Percentiles rank a stretch among this genome's conserved stretches.
These are phyloP conservation scores for Temnothorax unifasciatus DNA, from an alignment of 2,888 invertebrate species.

Conservation along the genomic window DNA sequence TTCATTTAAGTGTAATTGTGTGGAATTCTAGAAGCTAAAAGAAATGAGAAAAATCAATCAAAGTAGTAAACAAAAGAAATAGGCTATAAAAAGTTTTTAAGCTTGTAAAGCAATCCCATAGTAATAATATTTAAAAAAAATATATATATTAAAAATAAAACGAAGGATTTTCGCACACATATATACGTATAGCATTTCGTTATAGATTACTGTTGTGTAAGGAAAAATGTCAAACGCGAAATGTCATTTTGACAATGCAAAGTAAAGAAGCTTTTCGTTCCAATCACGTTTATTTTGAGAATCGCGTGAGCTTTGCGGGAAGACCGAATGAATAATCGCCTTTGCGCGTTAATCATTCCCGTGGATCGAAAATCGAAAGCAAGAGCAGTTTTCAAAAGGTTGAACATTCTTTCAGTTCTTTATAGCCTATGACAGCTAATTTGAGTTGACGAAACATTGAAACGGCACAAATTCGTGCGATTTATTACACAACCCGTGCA, in stretches of 20 bases:
- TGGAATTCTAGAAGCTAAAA: background rate
- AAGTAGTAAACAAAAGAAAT: background rate
- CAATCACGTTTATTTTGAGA: conserved; percentile 23
- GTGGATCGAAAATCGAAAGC: background rate
- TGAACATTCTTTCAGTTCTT: background rate
- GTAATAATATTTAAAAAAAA: background rate
- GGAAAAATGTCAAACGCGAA: background rate
- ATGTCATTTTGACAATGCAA: background rate
- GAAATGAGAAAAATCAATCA: background rate
- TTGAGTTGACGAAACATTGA: background rate
- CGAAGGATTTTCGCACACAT: background rate
- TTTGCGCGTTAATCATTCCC: conserved; percentile 5
- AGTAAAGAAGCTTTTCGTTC: conserved; percentile 8
- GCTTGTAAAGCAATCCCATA: background rate
- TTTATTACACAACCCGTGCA: background rate
- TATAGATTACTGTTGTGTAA: background rate
- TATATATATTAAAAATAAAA: background rate
- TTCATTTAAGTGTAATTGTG: background rate
- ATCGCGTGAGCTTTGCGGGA: background rate
- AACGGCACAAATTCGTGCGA: background rate
- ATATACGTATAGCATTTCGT: background rate
- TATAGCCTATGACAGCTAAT: background rate
- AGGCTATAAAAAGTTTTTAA: background rate
- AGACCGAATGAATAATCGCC: conserved; percentile 18
- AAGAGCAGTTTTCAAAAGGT: background rate